Evolutionary conservation across 2,113 vertebrate genomes (phyloP), one percentile per base, ranked within the genome.

Genomic region (Eretmochelys imbricata): DNA sequence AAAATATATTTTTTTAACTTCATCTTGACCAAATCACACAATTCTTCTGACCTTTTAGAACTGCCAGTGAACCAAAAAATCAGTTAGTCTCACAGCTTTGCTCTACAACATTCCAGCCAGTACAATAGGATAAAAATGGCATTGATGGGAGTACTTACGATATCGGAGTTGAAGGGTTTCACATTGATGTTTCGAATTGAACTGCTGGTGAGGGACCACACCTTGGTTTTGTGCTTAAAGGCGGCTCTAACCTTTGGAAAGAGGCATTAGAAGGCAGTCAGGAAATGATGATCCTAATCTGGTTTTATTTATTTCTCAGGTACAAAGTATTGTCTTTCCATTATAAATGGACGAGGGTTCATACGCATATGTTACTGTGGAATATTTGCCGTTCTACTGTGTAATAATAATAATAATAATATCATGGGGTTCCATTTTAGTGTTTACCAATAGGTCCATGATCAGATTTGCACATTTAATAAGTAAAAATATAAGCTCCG

Each of bases 211-310:
- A 99, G 99, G 51, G 99, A 99, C 99, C 99, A 99, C 94, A 99
- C 99, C 93, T 99, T 99, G 94, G 99, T 99, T 98, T 99, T 99
- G 97, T 99, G 99, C 97, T 99, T 99, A 96, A 99, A 99, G 96
- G 99, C 99, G 10, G 99, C 99, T 98, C 99, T 98, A 80, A 99
- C 99, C 99, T 99, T 85, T 27, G 79, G 57, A 25, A 65, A 29
- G 12, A 90, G 4, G n/a, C 9, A 29, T 48, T 78, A 78, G 42
- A 46, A 48, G 75, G 42, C 6, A 4, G 38, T 78, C 75, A 57
- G 35, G 84, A 91, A 38, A 57, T 59, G 54, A 69, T 4, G n/a
- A 72, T 50, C 90, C 8, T 72, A 7, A 4, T 62, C 89, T 17
- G 31, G 7, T 1, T 65, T 16, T 81, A 69, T 90, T 65, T 65